phyloP scores from a whole-genome alignment of 35 echinoderm and acorn worm genomes.

The Heliocidaris tuberculata region DNA sequence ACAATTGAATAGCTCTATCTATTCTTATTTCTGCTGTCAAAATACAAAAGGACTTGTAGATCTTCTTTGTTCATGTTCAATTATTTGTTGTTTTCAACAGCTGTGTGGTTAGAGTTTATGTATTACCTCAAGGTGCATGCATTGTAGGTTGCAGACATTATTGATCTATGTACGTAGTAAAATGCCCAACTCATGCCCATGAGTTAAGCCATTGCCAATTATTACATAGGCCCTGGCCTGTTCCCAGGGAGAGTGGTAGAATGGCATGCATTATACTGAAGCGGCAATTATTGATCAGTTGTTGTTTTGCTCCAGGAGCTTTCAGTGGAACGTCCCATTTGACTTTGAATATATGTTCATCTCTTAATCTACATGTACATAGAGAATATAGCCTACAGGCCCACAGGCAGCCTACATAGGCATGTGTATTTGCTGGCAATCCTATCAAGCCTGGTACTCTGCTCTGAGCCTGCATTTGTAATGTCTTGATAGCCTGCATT shows the following conservation, averaged over 20 bases:
- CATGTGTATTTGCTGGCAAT: no score
- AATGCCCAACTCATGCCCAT: neutral
- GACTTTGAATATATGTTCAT: neutral
- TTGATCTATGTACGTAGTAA: neutral
- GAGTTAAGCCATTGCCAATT: neutral
- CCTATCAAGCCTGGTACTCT: no score
- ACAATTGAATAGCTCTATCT: neutral
- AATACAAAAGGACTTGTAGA: neutral
- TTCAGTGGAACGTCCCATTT: neutral
- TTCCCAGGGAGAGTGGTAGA: neutral
- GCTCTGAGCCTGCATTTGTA: no score
- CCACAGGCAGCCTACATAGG: no score
- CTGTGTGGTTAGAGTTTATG: neutral
- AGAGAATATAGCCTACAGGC: neutral
- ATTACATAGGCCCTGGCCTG: neutral
- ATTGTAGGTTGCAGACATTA: neutral
- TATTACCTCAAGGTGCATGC: neutral
- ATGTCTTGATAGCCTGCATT: no score
- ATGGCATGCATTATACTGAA: neutral
- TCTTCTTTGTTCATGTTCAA: neutral
- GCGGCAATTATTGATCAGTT: neutral
- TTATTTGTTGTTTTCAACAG: neutral
- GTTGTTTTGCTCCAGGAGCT: neutral
- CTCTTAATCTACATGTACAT: neutral
- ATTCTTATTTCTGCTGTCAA: slow-evolving; percentile 16